These are phyloP conservation scores for Chionomys nivalis DNA, from an alignment of 2,113 vertebrate genomes.

Conservation along the genomic window DNA sequence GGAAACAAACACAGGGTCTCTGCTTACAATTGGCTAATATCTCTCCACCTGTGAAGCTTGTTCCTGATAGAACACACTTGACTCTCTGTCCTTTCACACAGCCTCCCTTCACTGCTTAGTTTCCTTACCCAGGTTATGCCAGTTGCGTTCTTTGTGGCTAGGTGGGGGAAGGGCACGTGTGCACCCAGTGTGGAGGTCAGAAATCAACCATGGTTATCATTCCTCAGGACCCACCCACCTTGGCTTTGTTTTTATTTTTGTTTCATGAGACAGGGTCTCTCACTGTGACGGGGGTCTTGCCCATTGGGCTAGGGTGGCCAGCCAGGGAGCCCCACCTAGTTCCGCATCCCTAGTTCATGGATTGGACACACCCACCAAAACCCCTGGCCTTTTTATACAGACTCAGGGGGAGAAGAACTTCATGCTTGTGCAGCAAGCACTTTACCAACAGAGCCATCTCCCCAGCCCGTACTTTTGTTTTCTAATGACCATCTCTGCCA, in stretches of 20 bases:
- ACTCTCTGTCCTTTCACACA: accelerated
- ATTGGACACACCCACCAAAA: background rate
- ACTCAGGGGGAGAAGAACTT: too few species aligned
- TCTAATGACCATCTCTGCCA: background rate
- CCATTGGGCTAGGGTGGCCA: background rate
- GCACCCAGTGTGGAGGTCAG: background rate
- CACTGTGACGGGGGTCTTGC: background rate
- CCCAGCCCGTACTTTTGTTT: background rate
- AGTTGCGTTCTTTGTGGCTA: too few species aligned
- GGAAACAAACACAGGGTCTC: too few species aligned
- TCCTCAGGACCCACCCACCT: background rate
- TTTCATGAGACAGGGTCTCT: background rate
- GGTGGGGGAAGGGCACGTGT: background rate
- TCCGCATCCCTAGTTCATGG: background rate
- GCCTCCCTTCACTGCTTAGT: background rate
- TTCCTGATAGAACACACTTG: background rate
- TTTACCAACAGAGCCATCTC: background rate
- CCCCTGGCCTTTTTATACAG: background rate
- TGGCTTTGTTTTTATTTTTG: background rate
- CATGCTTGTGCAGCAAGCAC: background rate
- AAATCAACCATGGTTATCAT: background rate
- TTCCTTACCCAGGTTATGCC: background rate
- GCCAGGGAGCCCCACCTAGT: background rate
- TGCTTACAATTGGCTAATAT: background rate
- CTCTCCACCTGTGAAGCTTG: background rate